phyloP scores from a whole-genome alignment of 2,113 vertebrate species.

The Forbesichthys papilliferus region DNA sequence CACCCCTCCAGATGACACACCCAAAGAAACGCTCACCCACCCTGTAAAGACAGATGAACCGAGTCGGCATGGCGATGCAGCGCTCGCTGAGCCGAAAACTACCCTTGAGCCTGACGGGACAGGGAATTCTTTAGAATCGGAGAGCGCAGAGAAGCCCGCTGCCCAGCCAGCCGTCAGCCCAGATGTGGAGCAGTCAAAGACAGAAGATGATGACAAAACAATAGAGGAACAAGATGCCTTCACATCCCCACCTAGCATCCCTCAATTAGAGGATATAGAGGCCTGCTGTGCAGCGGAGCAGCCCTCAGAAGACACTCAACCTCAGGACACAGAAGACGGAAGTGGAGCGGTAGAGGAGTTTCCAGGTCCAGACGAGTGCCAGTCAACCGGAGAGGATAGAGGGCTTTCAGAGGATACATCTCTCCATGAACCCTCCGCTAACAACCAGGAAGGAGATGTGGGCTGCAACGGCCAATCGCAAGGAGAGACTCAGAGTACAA shows the following conservation, averaged over 20 bases:
- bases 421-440: background rate
- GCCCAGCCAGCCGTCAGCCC: background rate
- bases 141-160: constrained; percentile 7
- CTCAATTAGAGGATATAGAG: background rate
- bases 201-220: constrained; percentile 20
- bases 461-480: constrained; percentile 7
- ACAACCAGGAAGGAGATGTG: constrained; percentile 4
- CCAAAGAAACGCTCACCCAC: constrained; percentile 9
- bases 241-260: background rate
- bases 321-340: constrained; percentile 17
- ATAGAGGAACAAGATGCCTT: constrained; percentile 8
- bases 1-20: constrained; percentile 29
- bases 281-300: background rate
- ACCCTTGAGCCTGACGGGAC: constrained; percentile 6
- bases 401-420: background rate
- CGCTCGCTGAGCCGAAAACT: constrained; percentile 1
- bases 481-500: background rate
- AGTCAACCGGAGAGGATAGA: constrained; percentile 8
- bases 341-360: constrained; percentile 1
- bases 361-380: constrained; percentile 1
- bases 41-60: constrained; percentile 7
- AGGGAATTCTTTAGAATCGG: no score
- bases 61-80: constrained; percentile 9
- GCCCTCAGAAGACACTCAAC: background rate
- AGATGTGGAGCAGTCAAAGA: constrained; percentile 2